These are phyloP conservation scores for Drosophila guanche DNA, from an alignment of 1,140 invertebrate species.

Conservation along the genomic window DNA sequence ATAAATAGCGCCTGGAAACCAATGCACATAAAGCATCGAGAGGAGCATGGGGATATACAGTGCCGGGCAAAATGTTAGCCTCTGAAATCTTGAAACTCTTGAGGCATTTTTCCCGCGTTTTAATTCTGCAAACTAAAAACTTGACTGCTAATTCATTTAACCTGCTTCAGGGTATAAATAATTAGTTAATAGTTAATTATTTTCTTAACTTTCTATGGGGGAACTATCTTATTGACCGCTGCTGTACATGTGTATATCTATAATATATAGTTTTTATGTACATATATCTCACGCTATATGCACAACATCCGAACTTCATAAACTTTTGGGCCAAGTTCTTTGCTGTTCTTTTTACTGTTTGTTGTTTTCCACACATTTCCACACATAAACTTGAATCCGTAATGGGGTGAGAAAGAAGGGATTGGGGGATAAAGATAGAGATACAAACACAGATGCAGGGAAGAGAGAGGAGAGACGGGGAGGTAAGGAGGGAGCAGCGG, in stretches of 20 bases:
- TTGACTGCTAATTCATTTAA: too few relatives aligned
- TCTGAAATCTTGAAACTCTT: too few relatives aligned
- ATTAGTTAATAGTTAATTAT: too few relatives aligned
- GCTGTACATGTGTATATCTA: not conserved
- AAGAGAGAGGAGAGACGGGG: not conserved
- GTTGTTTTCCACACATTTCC: slow-evolving; percentile 6
- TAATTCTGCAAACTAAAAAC: too few relatives aligned
- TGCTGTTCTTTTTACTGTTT: slow-evolving; percentile 28
- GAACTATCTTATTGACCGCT: too few relatives aligned
- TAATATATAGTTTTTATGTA: slow-evolving; percentile 3
- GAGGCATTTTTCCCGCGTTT: too few relatives aligned
- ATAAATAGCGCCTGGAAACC: not conserved
- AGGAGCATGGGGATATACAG: too few relatives aligned
- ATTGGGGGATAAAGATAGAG: not conserved
- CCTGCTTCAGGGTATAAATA: too few relatives aligned
- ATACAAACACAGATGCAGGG: not conserved
- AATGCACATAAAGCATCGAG: not conserved
- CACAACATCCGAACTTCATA: slow-evolving; percentile 50
- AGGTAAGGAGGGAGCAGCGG: slow-evolving; percentile 48
- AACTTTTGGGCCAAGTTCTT: slow-evolving; percentile 38
- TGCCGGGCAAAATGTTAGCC: too few relatives aligned
- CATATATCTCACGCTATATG: slow-evolving; percentile 39
- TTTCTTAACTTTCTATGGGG: too few relatives aligned
- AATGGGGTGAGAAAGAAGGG: slow-evolving; percentile 1
- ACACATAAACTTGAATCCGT: slow-evolving; percentile 46